phyloP scores from a whole-genome alignment of 1,140 invertebrate genomes.

The Tenebrio molitor region DNA sequence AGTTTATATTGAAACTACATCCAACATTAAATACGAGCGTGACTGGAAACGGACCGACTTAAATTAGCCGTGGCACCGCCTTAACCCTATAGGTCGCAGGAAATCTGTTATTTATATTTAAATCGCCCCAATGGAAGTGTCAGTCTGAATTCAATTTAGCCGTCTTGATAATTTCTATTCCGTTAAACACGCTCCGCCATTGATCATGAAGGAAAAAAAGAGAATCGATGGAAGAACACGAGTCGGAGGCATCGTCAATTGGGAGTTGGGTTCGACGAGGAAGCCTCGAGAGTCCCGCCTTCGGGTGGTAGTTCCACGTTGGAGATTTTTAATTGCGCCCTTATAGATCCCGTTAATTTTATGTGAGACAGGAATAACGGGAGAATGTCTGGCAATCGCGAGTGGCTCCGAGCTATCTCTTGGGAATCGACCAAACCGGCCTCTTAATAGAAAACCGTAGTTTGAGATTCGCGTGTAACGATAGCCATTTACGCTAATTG shows the following conservation, averaged over 20 bases:
- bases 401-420: slow-evolving; percentile 36
- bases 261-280: slow-evolving; percentile 16
- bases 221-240: background rate
- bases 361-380: slow-evolving; percentile 20
- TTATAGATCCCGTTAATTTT: slow-evolving; percentile 23
- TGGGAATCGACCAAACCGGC: slow-evolving; percentile 48
- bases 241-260: no score
- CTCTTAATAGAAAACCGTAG: slow-evolving; percentile 54
- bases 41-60: slow-evolving; percentile 3
- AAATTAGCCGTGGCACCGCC: slow-evolving; percentile 22
- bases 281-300: background rate
- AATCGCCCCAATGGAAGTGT: slow-evolving; percentile 5
- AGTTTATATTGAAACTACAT: background rate
- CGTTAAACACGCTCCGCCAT: slow-evolving; percentile 15
- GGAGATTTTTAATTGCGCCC: slow-evolving; percentile 8
- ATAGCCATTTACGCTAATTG: slow-evolving; percentile 54
- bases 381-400: background rate
- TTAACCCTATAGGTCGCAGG: slow-evolving; percentile 17
- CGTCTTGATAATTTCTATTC: slow-evolving; percentile 26
- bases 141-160: slow-evolving; percentile 24
- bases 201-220: background rate
- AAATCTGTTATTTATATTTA: slow-evolving; percentile 34
- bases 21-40: background rate
- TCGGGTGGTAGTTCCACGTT: background rate
- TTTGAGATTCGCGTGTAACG: slow-evolving; percentile 55